Conservation (phyloP, 2,888 invertebrate genomes). For the Crocallis elinguaria region DNA sequence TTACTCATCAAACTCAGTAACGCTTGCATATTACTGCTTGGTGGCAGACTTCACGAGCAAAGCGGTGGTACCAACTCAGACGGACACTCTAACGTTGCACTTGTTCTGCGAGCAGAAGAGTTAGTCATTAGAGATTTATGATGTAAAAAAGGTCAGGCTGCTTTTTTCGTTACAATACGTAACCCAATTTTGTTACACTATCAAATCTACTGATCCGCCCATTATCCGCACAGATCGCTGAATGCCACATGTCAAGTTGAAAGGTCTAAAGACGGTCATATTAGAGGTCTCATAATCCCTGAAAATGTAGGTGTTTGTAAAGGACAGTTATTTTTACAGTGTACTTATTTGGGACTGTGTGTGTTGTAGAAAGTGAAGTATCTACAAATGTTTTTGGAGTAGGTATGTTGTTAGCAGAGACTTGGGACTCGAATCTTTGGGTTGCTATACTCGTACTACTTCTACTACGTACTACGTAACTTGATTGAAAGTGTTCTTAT, state of each 20-base stretch:
- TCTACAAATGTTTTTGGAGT: neutral
- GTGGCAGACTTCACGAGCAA: too few species aligned
- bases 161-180: neutral
- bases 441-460: too few species aligned
- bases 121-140: too few species aligned
- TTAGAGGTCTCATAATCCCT: constrained; percentile 7
- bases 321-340: constrained; percentile 12
- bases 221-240: constrained; percentile 3
- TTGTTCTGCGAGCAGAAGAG: too few species aligned
- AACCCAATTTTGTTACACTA: neutral
- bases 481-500: too few species aligned
- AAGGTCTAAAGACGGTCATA: constrained; percentile 9
- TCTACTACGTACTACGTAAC: too few species aligned
- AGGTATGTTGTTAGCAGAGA: too few species aligned
- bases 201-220: neutral
- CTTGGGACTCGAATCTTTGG: too few species aligned
- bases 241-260: constrained; percentile 10
- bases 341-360: constrained; percentile 19
- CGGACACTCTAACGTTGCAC: too few species aligned
- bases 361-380: constrained; percentile 1
- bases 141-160: neutral
- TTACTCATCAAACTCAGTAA: too few species aligned
- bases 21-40: too few species aligned
- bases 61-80: too few species aligned
- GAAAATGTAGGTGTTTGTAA: neutral